A percentile compares a stretch with the other conserved stretches of the same genome.
Evolutionary conservation across 2,888 invertebrate genomes (phyloP).

Genomic region (Lissocephala sabroskyi): DNA sequence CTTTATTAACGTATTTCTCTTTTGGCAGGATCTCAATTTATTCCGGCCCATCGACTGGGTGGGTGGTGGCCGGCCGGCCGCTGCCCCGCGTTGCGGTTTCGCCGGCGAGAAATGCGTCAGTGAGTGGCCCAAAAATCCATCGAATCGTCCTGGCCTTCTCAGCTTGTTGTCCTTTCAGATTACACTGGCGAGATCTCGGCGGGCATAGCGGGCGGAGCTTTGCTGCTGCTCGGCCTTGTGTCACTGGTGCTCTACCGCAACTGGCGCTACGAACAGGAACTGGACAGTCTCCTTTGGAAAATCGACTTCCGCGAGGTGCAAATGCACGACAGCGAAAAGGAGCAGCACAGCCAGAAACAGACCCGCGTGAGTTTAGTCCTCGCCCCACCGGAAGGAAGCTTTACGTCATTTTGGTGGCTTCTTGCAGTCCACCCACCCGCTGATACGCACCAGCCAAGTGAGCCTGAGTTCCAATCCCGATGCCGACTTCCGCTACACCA

Average conservation of each 20-base stretch:
- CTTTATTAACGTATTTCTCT: too few species aligned
- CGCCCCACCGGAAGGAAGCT: too few species aligned
- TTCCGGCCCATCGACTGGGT: slow-evolving; percentile 85
- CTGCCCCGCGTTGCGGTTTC: slow-evolving; percentile 93
- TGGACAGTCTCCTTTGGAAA: slow-evolving; percentile 94
- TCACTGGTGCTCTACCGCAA: slow-evolving; percentile 87
- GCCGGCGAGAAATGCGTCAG: slow-evolving; percentile 91
- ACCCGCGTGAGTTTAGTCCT: slow-evolving; percentile 69
- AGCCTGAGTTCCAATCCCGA: slow-evolving; percentile 94
- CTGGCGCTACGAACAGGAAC: slow-evolving; percentile 94
- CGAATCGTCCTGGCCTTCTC: too few species aligned
- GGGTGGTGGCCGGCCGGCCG: slow-evolving; percentile 80
- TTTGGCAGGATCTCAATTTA: slow-evolving; percentile 81
- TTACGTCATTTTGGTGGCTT: too few species aligned
- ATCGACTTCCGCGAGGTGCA: slow-evolving; percentile 93
- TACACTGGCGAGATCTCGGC: slow-evolving; percentile 88
- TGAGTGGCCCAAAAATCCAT: slow-evolving; percentile 79
- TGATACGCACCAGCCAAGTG: slow-evolving; percentile 88
- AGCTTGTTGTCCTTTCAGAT: slow-evolving; percentile 76
- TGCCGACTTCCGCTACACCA: slow-evolving; percentile 90
- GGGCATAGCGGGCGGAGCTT: slow-evolving; percentile 84
- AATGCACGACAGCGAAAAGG: slow-evolving; percentile 77
- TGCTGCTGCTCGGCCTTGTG: slow-evolving; percentile 81
- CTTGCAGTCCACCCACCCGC: slow-evolving; percentile 75
- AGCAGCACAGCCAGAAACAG: slow-evolving; percentile 70